Conservation (phyloP, 2,113 vertebrate species). For the Rhinopomastus cyanomelas region DNA sequence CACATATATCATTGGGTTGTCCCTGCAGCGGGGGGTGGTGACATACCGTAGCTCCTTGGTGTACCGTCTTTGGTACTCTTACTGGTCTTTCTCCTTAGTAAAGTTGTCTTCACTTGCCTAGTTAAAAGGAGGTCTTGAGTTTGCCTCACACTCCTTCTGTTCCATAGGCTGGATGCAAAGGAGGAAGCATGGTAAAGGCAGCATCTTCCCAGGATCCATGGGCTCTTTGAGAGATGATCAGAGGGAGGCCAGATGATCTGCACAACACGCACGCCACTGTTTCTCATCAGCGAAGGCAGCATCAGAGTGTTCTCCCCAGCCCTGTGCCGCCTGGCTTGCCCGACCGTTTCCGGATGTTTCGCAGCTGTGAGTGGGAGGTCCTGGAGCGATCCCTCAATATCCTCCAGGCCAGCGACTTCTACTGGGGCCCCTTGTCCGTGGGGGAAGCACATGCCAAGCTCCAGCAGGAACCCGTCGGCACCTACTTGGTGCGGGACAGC, state of each 20-base stretch:
- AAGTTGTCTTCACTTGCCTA: background rate
- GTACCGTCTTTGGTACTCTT: background rate
- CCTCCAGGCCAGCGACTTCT: slow-evolving; percentile 73
- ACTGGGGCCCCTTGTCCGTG: slow-evolving; percentile 73
- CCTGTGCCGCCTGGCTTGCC: background rate
- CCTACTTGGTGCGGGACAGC: slow-evolving; percentile 75
- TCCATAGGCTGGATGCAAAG: slow-evolving; percentile 22
- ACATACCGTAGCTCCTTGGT: background rate
- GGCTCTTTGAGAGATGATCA: slow-evolving; percentile 74
- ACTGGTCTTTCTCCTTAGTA: background rate
- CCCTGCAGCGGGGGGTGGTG: background rate
- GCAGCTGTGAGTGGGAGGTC: slow-evolving; percentile 62
- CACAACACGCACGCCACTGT: slow-evolving; percentile 14
- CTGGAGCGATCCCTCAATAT: slow-evolving; percentile 68
- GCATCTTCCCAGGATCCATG: slow-evolving; percentile 55
- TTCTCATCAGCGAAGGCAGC: slow-evolving; percentile 31
- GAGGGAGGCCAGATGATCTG: slow-evolving; percentile 67
- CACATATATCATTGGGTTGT: background rate
- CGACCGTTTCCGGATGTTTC: slow-evolving; percentile 66
- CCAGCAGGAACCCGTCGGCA: slow-evolving; percentile 55
- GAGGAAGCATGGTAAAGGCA: slow-evolving; percentile 42
- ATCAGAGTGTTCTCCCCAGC: background rate
- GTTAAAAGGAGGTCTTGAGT: background rate
- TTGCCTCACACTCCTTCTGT: slow-evolving; percentile 36
- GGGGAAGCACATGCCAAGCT: slow-evolving; percentile 70